These are phyloP conservation scores for Ditylenchus dipsaci DNA, from an alignment of 1,140 invertebrate species.

Conservation along the genomic window DNA sequence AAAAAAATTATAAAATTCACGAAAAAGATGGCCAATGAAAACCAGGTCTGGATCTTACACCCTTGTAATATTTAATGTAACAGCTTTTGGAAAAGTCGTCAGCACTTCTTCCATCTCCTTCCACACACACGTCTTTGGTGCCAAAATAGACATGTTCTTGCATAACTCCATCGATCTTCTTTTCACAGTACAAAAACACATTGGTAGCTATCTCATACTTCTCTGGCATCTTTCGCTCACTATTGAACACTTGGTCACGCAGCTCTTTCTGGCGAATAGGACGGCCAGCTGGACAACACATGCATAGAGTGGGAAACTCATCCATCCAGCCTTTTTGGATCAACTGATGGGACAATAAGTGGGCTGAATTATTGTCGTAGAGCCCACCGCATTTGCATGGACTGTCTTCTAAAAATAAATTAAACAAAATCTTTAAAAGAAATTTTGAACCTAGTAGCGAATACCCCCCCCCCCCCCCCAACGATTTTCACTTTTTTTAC, in stretches of 20 bases:
- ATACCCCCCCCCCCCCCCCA: too few species aligned
- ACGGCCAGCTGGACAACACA: conserved; percentile 1
- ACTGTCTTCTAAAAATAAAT: not conserved
- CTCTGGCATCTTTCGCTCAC: not conserved
- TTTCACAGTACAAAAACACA: not conserved
- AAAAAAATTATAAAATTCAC: too few species aligned
- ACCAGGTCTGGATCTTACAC: too few species aligned
- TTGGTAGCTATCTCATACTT: not conserved
- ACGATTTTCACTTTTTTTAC: too few species aligned
- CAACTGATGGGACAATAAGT: not conserved
- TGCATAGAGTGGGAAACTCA: not conserved
- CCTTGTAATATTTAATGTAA: not conserved
- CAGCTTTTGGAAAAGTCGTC: not conserved
- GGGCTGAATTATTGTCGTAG: not conserved
- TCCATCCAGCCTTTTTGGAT: not conserved
- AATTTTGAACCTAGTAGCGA: too few species aligned
- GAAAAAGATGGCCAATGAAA: too few species aligned
- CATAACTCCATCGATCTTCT: not conserved
- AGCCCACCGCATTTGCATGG: not conserved
- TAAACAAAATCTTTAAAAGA: too few species aligned
- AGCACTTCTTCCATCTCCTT: not conserved
- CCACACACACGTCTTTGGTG: not conserved
- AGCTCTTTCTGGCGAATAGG: not conserved
- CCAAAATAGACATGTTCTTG: not conserved
- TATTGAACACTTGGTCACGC: not conserved